Conservation (phyloP, 2,797 vertebrate genomes). For the Chelidonichthys spinosus region DNA sequence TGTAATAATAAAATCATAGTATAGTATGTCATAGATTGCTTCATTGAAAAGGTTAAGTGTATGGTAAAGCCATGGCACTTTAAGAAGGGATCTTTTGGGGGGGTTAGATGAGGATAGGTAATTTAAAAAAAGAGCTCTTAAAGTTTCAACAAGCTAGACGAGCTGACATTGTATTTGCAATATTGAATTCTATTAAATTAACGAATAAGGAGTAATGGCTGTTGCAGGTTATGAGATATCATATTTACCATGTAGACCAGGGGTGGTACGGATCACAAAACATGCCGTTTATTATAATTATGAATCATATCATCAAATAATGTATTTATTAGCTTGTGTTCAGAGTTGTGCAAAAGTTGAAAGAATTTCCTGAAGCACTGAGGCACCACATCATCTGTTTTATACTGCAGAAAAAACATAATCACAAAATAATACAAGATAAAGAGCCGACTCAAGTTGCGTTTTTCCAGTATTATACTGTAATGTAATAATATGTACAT, state of each 20-base stretch:
- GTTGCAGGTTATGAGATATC: neutral
- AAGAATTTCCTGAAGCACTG: neutral
- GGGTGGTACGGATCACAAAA: too few species aligned
- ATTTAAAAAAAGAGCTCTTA: neutral
- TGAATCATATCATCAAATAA: too few species aligned
- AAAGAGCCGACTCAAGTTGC: neutral
- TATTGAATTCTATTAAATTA: neutral
- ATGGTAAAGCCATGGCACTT: neutral
- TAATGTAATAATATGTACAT: constrained; percentile 45
- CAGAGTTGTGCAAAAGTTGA: neutral
- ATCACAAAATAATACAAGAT: neutral
- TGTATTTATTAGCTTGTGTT: too few species aligned
- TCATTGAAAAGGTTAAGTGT: neutral
- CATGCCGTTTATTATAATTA: too few species aligned
- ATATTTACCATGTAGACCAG: neutral
- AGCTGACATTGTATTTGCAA: neutral
- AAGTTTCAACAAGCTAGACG: constrained; percentile 1
- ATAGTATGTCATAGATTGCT: neutral
- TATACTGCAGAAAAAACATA: neutral
- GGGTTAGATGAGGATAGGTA: neutral
- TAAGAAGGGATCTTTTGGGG: constrained; percentile 8
- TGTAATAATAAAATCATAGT: constrained; percentile 1
- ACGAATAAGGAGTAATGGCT: too few species aligned
- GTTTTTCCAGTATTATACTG: constrained; percentile 32
- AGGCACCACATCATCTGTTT: neutral